Evolutionary conservation across 1,140 invertebrate genomes (phyloP).

Genomic region (Caenorhabditis briggsae): DNA sequence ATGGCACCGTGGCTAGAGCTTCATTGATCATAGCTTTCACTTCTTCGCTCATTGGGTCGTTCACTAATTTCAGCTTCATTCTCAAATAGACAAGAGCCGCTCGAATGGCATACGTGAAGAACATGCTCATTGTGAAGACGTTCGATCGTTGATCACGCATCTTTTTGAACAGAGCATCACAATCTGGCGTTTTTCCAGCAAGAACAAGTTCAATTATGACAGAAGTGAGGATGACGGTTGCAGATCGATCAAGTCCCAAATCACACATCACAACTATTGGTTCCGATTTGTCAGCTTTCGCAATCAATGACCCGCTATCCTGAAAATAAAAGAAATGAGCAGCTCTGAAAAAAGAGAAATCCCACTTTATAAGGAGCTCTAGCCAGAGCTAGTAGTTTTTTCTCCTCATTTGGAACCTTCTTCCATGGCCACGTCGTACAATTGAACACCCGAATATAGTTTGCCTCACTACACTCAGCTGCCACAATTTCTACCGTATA

Average conservation of each 20-base stretch:
- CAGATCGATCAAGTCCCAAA: conserved; percentile 22
- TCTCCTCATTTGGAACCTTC: conserved; percentile 18
- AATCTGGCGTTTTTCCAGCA: conserved; percentile 7
- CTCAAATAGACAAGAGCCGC: background rate
- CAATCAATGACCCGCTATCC: background rate
- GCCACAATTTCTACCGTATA: conserved; percentile 17
- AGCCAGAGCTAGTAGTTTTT: background rate
- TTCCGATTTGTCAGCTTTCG: background rate
- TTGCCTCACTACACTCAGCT: conserved; percentile 6
- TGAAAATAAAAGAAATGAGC: background rate
- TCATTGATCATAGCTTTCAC: background rate
- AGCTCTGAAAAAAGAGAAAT: too few species aligned
- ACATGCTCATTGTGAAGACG: conserved; percentile 24
- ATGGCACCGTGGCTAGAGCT: background rate
- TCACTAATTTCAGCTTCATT: background rate
- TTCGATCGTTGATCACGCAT: background rate
- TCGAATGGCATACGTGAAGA: conserved; percentile 1
- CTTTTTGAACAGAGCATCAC: conserved; percentile 9
- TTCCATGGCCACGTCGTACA: conserved; percentile 36
- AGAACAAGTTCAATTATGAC: conserved; percentile 17
- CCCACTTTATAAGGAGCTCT: background rate
- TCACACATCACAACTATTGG: conserved; percentile 24
- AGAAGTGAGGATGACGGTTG: conserved; percentile 18
- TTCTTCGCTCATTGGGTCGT: background rate
- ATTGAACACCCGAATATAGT: conserved; percentile 15